Evolutionary conservation across 2,113 vertebrate genomes (phyloP), one percentile per base, ranked within the genome.

Genomic region (Charina bottae): DNA sequence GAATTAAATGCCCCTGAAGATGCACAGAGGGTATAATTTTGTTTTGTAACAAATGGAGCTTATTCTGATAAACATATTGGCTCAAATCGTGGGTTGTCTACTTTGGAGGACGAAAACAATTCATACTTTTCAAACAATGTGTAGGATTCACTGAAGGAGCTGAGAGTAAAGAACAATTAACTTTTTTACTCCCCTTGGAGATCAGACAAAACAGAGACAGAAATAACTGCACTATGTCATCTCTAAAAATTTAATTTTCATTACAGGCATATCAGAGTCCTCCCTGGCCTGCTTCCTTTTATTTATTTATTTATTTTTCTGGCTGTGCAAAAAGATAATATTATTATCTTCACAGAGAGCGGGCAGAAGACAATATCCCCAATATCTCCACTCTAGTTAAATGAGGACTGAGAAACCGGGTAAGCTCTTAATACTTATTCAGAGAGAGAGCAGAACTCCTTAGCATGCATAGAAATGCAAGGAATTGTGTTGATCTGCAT

Each of bases 161-260:
- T 93, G 28, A 72, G 87, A 87, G 90, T 92, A 92, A 87, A 94
- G 95, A 95, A 94, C 90, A 92, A 85, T 88, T 88, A 86, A 92
- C 87, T 95, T 93, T 78, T 92, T 92, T 92, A 95, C 93, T 96
- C 97, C 94, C 2, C 89, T 64, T 84, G 96, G 92, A 95, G 96
- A 95, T 95, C 95, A 96, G 93, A 95, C 94, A 94, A 91, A 96
- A 94, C 92, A 92, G 93, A 96, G 96, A 95, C 93, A 96, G 89
- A 85, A 94, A 95, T 87, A 96, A 91, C 56, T 1, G 0, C 90
- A 93, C 21, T 56, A 56, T 90, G 21, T 95, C 93, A 93, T 94
- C 93, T 88, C 49, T 94, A 90, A 90, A 94, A 89, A 93, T 92
- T 90, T 92, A 95, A 93, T 85, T 94, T 93, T 54, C 90, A 24